Conservation (phyloP, 2,888 invertebrate species). For the Heteromyza rotundicornis region DNA sequence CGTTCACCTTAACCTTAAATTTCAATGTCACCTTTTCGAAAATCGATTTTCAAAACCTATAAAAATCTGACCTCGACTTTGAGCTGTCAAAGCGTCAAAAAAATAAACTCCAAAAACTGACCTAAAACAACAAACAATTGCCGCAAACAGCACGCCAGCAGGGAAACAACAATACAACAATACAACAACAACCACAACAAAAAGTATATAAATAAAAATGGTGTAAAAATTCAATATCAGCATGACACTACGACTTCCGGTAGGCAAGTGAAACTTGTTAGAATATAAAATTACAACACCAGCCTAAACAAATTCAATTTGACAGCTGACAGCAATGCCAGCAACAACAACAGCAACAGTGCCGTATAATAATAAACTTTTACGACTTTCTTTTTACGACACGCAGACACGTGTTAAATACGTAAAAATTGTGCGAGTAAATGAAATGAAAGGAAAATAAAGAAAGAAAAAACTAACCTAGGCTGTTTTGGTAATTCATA, state of each 20-base stretch:
- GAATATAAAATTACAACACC: constrained; percentile 22
- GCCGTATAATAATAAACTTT: constrained; percentile 54
- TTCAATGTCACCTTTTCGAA: constrained; percentile 29
- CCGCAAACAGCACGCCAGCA: no score
- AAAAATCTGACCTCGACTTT: constrained; percentile 60
- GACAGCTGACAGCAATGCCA: constrained; percentile 52
- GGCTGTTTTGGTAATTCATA: not conserved
- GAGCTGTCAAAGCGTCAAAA: constrained; percentile 51
- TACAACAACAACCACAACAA: constrained; percentile 34
- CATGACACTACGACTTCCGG: constrained; percentile 60
- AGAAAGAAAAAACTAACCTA: not conserved
- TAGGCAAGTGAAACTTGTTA: constrained; percentile 50
- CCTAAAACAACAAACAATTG: constrained; percentile 56
- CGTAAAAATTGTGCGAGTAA: constrained; percentile 22
- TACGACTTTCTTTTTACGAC: constrained; percentile 61
- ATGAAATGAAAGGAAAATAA: not conserved
- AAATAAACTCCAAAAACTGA: constrained; percentile 53
- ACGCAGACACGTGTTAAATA: constrained; percentile 53
- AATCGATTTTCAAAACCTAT: constrained; percentile 38
- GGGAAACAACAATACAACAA: no score
- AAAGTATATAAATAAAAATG: constrained; percentile 23
- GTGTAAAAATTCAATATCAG: constrained; percentile 59
- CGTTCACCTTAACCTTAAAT: no score
- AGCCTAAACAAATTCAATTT: constrained; percentile 59
- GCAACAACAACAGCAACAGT: constrained; percentile 21